These are phyloP conservation scores for Spatulosminthurus flaviceps DNA, from an alignment of 2,888 invertebrate genomes.

Conservation along the genomic window DNA sequence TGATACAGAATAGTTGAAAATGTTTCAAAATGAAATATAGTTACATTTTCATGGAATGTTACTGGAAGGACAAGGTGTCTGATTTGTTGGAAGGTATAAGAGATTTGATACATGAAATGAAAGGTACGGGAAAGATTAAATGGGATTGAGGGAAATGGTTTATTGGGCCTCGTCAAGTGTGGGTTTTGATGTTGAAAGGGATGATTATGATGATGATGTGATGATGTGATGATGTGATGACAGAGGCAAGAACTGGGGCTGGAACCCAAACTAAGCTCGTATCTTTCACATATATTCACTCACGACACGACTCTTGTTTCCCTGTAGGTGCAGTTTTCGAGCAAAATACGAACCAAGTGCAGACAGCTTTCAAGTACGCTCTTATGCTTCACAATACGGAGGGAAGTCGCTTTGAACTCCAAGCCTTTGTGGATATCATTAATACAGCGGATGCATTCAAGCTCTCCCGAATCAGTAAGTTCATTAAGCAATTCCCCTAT, in stretches of 20 bases:
- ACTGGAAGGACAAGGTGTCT: too few relatives aligned
- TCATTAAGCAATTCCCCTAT: not conserved
- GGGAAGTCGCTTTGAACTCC: slow-evolving; percentile 82
- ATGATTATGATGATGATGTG: slow-evolving; percentile 4
- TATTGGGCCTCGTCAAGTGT: not conserved
- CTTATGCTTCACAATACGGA: slow-evolving; percentile 82
- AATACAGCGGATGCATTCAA: slow-evolving; percentile 94
- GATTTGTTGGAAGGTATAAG: not conserved
- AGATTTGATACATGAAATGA: not conserved
- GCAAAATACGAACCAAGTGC: slow-evolving; percentile 89
- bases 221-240: too few relatives aligned
- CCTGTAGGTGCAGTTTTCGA: slow-evolving; percentile 91
- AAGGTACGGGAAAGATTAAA: not conserved
- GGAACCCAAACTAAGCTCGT: not conserved
- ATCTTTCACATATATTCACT: not conserved
- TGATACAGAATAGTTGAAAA: too few relatives aligned
- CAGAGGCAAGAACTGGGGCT: too few relatives aligned
- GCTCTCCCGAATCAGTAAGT: slow-evolving; percentile 89
- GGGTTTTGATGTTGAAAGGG: not conserved
- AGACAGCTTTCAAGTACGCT: slow-evolving; percentile 91
- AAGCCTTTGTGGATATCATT: slow-evolving; percentile 89
- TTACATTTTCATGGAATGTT: too few relatives aligned
- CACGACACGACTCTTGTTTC: slow-evolving; percentile 57
- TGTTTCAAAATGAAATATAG: too few relatives aligned
- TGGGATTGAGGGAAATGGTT: not conserved